These are phyloP conservation scores for Linnaemya vulpina DNA, from an alignment of 2,888 invertebrate genomes.

Conservation along the genomic window DNA sequence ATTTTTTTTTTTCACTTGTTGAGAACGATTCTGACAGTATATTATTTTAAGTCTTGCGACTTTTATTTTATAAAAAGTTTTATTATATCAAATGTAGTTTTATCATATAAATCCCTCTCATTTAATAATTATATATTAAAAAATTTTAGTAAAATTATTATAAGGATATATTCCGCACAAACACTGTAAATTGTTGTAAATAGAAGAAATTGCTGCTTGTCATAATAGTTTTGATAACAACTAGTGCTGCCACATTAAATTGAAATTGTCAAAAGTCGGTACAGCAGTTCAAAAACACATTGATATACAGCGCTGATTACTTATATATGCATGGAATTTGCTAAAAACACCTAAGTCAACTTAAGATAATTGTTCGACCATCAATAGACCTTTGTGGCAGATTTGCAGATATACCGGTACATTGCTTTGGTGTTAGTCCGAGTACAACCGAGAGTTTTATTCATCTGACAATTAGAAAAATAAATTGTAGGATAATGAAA, in stretches of 20 bases:
- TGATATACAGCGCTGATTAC: not conserved
- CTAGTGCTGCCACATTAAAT: slow-evolving; percentile 46
- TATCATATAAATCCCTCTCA: not conserved
- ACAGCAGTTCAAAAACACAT: not conserved
- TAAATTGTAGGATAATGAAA: no score
- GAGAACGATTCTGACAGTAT: slow-evolving; percentile 6
- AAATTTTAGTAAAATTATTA: slow-evolving; percentile 19
- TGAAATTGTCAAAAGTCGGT: slow-evolving; percentile 4
- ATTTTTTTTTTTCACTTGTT: slow-evolving; percentile 48
- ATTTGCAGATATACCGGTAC: no score
- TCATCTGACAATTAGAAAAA: no score
- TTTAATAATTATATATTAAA: slow-evolving; percentile 18
- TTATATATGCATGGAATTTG: no score
- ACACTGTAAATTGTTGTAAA: slow-evolving; percentile 38
- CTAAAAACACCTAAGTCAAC: no score
- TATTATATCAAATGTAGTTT: not conserved
- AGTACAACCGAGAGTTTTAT: no score
- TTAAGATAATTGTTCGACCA: no score
- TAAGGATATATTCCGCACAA: slow-evolving; percentile 13
- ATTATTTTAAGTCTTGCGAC: not conserved
- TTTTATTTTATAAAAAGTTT: not conserved
- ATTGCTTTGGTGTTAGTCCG: no score
- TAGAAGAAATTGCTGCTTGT: slow-evolving; percentile 20
- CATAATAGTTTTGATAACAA: slow-evolving; percentile 42
- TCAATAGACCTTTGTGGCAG: no score